Conservation (phyloP, 2,797 vertebrate genomes). For the Nasua narica region DNA sequence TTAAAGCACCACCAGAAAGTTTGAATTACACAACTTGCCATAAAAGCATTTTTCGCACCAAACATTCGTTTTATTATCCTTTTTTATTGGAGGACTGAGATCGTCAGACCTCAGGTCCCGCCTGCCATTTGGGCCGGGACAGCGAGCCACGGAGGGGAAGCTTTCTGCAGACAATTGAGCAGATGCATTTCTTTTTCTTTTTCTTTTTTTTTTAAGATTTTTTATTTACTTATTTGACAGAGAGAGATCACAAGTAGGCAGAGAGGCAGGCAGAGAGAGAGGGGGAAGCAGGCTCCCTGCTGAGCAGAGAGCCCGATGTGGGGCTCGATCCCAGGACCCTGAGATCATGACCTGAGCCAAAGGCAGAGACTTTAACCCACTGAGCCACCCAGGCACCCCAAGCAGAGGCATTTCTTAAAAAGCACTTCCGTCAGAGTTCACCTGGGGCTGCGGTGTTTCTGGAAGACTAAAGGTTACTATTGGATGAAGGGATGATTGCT, state of each 20-base stretch:
- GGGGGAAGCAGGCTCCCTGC: too few species aligned
- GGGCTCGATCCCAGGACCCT: too few species aligned
- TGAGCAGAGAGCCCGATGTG: too few species aligned
- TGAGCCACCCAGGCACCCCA: too few species aligned
- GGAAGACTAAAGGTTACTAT: background rate
- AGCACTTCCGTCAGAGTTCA: background rate
- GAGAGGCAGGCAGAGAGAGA: too few species aligned
- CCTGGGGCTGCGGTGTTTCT: background rate
- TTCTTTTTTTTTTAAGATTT: too few species aligned
- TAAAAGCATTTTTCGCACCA: slow-evolving; percentile 80
- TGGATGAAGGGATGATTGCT: background rate
- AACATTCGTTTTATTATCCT: slow-evolving; percentile 77
- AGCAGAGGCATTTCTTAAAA: slow-evolving; percentile 31
- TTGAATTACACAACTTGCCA: slow-evolving; percentile 80
- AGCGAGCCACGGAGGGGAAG: background rate
- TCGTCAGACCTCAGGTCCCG: slow-evolving; percentile 49
- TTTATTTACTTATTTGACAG: too few species aligned
- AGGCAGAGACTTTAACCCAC: too few species aligned
- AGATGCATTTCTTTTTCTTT: too few species aligned
- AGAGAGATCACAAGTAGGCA: too few species aligned
- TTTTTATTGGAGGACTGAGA: slow-evolving; percentile 71
- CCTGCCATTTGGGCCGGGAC: slow-evolving; percentile 16
- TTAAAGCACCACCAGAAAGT: slow-evolving; percentile 81
- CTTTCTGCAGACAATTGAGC: slow-evolving; percentile 5
- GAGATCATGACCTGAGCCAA: too few species aligned